These are phyloP conservation scores for Drosophila mettleri DNA, from an alignment of 2,888 invertebrate genomes.

Conservation along the genomic window DNA sequence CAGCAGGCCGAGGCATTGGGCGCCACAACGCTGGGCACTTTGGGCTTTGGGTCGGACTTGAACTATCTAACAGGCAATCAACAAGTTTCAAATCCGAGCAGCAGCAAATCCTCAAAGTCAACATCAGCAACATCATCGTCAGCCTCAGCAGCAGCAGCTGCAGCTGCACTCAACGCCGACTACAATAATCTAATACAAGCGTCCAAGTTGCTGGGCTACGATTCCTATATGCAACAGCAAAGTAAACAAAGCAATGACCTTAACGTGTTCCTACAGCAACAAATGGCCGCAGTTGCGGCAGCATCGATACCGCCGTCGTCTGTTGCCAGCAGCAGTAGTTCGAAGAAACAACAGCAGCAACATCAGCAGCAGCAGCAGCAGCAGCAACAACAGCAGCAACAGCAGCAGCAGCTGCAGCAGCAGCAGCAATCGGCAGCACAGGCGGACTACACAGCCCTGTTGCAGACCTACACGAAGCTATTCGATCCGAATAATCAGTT, in stretches of 20 bases:
- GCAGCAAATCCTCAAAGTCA: constrained; percentile 68
- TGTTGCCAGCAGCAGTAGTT: constrained; percentile 54
- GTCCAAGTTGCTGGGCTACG: constrained; percentile 84
- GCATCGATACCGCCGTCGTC: constrained; percentile 70
- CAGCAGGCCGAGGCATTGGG: constrained; percentile 85
- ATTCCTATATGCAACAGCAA: constrained; percentile 84
- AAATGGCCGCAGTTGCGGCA: constrained; percentile 83
- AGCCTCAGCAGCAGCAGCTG: constrained; percentile 74
- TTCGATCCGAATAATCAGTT: constrained; percentile 83
- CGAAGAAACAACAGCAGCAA: constrained; percentile 70
- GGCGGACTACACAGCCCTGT: constrained; percentile 82
- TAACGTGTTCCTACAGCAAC: constrained; percentile 83
- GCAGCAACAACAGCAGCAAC: constrained; percentile 66
- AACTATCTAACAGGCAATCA: constrained; percentile 81
- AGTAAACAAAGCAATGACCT: constrained; percentile 82
- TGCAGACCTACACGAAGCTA: constrained; percentile 84
- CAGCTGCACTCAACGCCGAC: constrained; percentile 80
- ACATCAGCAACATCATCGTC: constrained; percentile 45
- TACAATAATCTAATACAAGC: constrained; percentile 84
- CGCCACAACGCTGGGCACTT: constrained; percentile 83
- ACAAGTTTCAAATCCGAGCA: constrained; percentile 25
- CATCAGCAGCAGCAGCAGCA: constrained; percentile 62
- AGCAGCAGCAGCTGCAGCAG: constrained; percentile 62
- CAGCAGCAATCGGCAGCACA: constrained; percentile 72
- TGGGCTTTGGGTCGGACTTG: constrained; percentile 83